Base-by-base conservation (phyloP, 2,113 vertebrate species). In the Dissostichus mawsoni region DNA sequence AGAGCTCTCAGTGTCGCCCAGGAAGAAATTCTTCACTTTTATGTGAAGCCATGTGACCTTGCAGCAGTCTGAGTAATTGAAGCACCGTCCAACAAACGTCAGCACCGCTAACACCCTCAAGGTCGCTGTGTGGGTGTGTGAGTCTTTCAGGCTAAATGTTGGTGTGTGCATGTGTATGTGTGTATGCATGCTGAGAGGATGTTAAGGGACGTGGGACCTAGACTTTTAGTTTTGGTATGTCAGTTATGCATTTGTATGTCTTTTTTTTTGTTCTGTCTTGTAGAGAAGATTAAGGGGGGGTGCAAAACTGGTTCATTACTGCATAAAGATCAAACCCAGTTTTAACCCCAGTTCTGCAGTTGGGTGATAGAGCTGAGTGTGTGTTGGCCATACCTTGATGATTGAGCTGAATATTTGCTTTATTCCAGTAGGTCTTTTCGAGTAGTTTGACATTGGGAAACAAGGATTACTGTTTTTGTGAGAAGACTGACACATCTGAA, bases 31-130 rank as follows among this genome's bases (percentile, higher is more conserved):
- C 11, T 89, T 85, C 18, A 78, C 83, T 93, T 92, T 93, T 89
- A 93, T 86, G 89, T 92, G 64, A 80, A 65, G 82, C 78, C 88
- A 90, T 83, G 78, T 86, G 89, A 92, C 89, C 90, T 87, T 33
- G 82, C 82, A 76, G 87, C 84, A 81, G 82, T 81, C 87, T 76
- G 87, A 92, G 85, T 89, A 92, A 92, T 88, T 89, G 89, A 91
- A 81, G 75, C 78, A 36, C 57, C 45, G 53, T 88, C 89, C 87
- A 93, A 90, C 87, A 92, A 89, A 90, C 73, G 81, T 91, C 90
- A 91, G 89, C 91, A 87, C 72, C 8, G 12, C 88, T 87, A 85
- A 91, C 89, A 92, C 88, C 86, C 90, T 91, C 87, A 92, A 92
- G 91, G 91, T 89, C 83, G 33, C 11, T 18, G 68, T 64, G 12